phyloP scores from a whole-genome alignment of 2,113 vertebrate genomes.

The Mobula hypostoma region DNA sequence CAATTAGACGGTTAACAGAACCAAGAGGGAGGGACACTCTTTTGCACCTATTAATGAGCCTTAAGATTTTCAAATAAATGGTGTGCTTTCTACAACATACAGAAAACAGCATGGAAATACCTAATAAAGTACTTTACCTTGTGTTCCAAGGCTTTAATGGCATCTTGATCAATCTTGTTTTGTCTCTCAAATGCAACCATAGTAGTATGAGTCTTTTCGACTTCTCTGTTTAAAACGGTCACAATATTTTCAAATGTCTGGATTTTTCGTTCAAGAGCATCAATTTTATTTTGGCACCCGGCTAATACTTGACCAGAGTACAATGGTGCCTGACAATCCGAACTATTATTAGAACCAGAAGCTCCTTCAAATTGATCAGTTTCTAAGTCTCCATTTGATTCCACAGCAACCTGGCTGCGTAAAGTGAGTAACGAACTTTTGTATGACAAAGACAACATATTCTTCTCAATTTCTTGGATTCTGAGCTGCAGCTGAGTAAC shows the following conservation, averaged over 20 bases:
- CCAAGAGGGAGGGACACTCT: background rate
- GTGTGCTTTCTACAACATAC: background rate
- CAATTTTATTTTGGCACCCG: conserved; percentile 53
- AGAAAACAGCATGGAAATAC: background rate
- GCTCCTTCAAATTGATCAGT: conserved; percentile 48
- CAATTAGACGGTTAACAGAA: background rate
- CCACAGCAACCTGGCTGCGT: conserved; percentile 46
- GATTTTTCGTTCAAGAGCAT: conserved; percentile 63
- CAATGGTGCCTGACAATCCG: conserved; percentile 45
- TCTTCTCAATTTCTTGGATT: conserved; percentile 40
- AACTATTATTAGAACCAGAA: conserved; percentile 43
- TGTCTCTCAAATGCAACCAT: conserved; percentile 58
- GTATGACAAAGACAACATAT: conserved; percentile 46
- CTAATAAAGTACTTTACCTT: conserved; percentile 52
- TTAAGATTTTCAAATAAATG: background rate
- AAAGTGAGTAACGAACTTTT: conserved; percentile 44
- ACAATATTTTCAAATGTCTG: conserved; percentile 73
- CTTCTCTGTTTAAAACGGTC: conserved; percentile 69
- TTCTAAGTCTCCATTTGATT: conserved; percentile 46
- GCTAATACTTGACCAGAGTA: conserved; percentile 6
- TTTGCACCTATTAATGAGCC: background rate
- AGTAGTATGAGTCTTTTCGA: conserved; percentile 61
- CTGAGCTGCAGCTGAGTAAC: conserved; percentile 37
- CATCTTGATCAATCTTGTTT: conserved; percentile 57
- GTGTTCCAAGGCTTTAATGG: conserved; percentile 58